Percentiles rank a stretch among this genome's conserved stretches.
phyloP scores from a whole-genome alignment of 2,797 vertebrate genomes.

The Pempheris klunzingeri region DNA sequence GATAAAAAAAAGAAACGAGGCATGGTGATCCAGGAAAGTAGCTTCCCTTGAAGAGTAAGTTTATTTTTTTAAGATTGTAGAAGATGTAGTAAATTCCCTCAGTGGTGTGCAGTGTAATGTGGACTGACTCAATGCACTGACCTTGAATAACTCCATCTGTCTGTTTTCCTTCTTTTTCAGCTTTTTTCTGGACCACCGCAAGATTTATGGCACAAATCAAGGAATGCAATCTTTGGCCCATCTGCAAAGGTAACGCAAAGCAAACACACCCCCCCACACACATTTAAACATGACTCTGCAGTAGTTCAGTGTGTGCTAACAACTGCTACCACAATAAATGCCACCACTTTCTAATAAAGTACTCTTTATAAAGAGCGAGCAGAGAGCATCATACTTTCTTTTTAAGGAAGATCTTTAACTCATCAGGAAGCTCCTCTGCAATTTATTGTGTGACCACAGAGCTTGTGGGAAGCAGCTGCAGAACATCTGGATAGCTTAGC shows the following conservation, averaged over 20 bases:
- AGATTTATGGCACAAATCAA: constrained; percentile 40
- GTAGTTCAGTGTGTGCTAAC: neutral
- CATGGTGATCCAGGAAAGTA: neutral
- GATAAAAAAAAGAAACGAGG: neutral
- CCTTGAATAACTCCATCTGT: constrained; percentile 13
- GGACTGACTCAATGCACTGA: neutral
- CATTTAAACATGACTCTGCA: neutral
- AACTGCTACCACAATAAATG: neutral
- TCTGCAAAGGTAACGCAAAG: constrained; percentile 28
- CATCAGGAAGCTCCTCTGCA: neutral
- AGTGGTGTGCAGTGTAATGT: neutral
- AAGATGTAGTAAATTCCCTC: neutral
- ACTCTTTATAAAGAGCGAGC: neutral
- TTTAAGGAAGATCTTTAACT: neutral
- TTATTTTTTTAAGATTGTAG: neutral
- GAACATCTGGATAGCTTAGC: neutral
- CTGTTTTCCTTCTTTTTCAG: neutral
- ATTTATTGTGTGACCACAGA: neutral
- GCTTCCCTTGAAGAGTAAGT: neutral
- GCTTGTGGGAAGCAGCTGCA: constrained; percentile 11
- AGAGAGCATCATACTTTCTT: neutral
- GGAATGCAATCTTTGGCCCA: constrained; percentile 26
- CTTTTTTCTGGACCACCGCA: constrained; percentile 11
- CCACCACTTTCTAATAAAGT: neutral
- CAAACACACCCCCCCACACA: neutral